Conservation (phyloP, 1,140 invertebrate species). For the Rhynchophorus ferrugineus region DNA sequence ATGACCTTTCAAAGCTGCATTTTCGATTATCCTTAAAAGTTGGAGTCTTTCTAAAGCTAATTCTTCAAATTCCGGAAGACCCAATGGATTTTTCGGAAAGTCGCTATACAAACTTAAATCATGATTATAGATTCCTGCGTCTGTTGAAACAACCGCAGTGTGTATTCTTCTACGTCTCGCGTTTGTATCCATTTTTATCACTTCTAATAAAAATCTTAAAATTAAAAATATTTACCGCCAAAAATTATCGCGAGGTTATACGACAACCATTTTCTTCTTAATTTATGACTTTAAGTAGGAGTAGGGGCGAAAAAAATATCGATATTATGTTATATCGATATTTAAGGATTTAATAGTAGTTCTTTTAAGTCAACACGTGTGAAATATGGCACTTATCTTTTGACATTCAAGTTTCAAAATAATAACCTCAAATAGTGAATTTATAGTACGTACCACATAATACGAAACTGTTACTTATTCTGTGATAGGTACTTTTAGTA, state of each 20-base stretch:
- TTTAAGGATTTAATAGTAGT: too few species aligned
- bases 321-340: too few species aligned
- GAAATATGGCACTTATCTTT: too few species aligned
- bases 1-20: constrained; percentile 55
- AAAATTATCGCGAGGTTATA: neutral
- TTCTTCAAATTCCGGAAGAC: constrained; percentile 80
- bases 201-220: constrained; percentile 1
- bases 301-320: too few species aligned
- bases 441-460: too few species aligned
- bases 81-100: constrained; percentile 68
- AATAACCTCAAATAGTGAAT: too few species aligned
- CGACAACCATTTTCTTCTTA: too few species aligned
- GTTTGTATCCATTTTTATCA: constrained; percentile 31
- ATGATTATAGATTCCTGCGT: constrained; percentile 53
- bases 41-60: constrained; percentile 77
- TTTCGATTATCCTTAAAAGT: constrained; percentile 67
- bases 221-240: neutral
- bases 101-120: constrained; percentile 72
- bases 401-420: too few species aligned
- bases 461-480: too few species aligned
- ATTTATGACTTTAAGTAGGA: too few species aligned
- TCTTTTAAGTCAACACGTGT: too few species aligned
- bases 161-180: constrained; percentile 24
- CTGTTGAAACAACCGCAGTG: constrained; percentile 14
- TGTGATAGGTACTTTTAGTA: too few species aligned